Base-by-base conservation (phyloP, 2,888 invertebrate species). In the Megaustenia siamemsis region DNA sequence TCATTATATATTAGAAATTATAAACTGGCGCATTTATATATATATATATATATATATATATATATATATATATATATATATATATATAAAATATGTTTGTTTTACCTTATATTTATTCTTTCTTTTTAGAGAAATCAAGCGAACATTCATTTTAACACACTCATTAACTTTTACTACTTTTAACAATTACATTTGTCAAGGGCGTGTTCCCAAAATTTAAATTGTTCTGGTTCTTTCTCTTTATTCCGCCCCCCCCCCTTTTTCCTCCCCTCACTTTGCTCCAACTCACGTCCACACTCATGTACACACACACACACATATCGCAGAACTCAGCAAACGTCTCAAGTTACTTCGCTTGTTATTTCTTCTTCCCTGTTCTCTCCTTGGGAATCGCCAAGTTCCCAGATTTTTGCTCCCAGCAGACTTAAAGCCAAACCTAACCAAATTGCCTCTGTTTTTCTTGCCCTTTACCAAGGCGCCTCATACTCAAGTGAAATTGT, bases 271-370 rank as follows among this genome's bases (percentile, higher is more conserved):
- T 24, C 0, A 35, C 5, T 40, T 40, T 40, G 0, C 69, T 40
- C 12, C 12, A 28, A 18, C 32, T 12, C 63, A 63, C 63, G 6
- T 32, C 28, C 63, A 63, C 32, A 63, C 63, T 10, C 63, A n/a
- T 32, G 18, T 2, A 28, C 32, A 69, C 5, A 53, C 53, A 53
- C 53, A 53, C 53, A 1, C 53, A 53, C 53, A 1, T 21, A 53
- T 21, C 0, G 15, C 10, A 12, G 1, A 12, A 53, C 53, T n/a
- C n/a, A n/a, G n/a, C n/a, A n/a, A n/a, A n/a, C 71, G 24, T 77
- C 60, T 80, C 80, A 69, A 18, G 80, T 80, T 80, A 63, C 80
- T 8, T 15, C 53, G 69, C 69, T 80, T 80, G 80, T 80, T 80
- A 69, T 80, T 38, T 4, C 69, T 69, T 56, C 53, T 32, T 21